A percentile compares a stretch with the other conserved stretches of the same genome.
phyloP scores from a whole-genome alignment of 2,113 vertebrate genomes.

The Cavia porcellus region DNA sequence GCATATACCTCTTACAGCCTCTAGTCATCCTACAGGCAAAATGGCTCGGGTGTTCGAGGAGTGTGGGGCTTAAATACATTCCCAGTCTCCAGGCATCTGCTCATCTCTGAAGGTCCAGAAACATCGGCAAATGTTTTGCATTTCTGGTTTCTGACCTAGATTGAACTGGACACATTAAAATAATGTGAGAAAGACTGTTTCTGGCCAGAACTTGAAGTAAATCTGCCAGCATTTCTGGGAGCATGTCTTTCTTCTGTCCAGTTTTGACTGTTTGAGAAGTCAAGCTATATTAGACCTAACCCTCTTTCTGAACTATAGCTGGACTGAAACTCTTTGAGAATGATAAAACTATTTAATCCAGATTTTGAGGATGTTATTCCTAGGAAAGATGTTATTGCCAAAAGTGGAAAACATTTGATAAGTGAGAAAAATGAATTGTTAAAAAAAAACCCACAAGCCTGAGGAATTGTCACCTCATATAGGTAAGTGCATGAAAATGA shows the following conservation, averaged over 20 bases:
- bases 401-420: slow-evolving; percentile 14
- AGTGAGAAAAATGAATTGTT: neutral
- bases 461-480: neutral
- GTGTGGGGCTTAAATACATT: slow-evolving; percentile 61
- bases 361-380: neutral
- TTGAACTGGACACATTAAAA: slow-evolving; percentile 79
- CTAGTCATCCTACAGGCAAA: neutral
- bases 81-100: slow-evolving; percentile 56
- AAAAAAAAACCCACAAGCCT: neutral
- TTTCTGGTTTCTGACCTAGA: slow-evolving; percentile 81
- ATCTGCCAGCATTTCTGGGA: slow-evolving; percentile 67
- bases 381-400: neutral
- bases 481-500: neutral
- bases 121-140: slow-evolving; percentile 67
- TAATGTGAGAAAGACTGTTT: slow-evolving; percentile 79
- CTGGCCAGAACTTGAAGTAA: slow-evolving; percentile 41
- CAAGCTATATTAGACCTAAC: slow-evolving; percentile 51
- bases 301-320: slow-evolving; percentile 58
- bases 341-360: neutral
- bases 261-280: slow-evolving; percentile 69
- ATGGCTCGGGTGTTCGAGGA: slow-evolving; percentile 20
- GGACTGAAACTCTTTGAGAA: slow-evolving; percentile 30
- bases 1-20: neutral
- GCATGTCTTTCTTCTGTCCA: slow-evolving; percentile 50
- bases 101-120: slow-evolving; percentile 65